These are phyloP conservation scores for Phrynocephalus guinanensis DNA, from an alignment of 2,797 vertebrate species.

Conservation along the genomic window DNA sequence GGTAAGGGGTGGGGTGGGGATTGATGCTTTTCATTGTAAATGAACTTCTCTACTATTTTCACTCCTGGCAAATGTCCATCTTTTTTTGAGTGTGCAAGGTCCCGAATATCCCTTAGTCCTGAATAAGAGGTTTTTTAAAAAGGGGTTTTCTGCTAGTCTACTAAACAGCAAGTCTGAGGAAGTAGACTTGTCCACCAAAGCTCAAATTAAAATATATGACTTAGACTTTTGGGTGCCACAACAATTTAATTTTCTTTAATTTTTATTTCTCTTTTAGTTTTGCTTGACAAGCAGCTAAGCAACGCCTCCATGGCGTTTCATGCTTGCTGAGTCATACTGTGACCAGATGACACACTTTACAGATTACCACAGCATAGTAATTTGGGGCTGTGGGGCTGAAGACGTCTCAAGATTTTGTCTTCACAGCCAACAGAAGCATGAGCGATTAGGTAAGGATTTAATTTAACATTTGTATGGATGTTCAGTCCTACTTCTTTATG, in stretches of 20 bases:
- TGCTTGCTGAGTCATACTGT: conserved; percentile 35
- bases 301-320: neutral
- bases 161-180: neutral
- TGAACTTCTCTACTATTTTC: neutral
- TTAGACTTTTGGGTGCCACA: too few species aligned
- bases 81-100: neutral
- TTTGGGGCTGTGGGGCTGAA: neutral
- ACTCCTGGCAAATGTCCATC: neutral
- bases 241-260: too few species aligned
- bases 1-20: too few species aligned
- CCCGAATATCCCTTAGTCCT: neutral
- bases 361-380: fast-evolving
- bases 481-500: neutral
- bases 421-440: fast-evolving
- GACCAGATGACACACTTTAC: neutral
- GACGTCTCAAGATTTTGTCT: neutral
- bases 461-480: fast-evolving
- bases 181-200: too few species aligned
- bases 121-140: neutral
- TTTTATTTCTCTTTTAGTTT: too few species aligned
- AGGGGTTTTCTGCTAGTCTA: neutral
- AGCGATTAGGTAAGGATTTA: neutral
- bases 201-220: too few species aligned
- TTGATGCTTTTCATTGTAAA: neutral
- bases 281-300: neutral